Evolutionary conservation across 2,797 vertebrate genomes (phyloP).

Genomic region (Holocentrus rufus): DNA sequence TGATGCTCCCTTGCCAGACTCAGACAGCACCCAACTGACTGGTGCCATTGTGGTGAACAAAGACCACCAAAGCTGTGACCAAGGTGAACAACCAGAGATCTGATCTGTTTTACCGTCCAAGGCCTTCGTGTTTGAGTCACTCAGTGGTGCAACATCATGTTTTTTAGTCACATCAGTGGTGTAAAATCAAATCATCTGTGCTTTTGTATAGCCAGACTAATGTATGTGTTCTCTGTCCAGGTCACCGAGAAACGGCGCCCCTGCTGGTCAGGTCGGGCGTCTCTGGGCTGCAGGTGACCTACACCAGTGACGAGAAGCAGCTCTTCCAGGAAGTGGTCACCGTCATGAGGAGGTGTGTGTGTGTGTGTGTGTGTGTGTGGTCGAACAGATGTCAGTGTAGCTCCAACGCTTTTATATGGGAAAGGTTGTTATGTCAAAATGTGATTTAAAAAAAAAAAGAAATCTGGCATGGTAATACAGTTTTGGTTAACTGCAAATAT

Average conservation of each 20-base stretch:
- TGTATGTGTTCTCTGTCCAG: constrained; percentile 72
- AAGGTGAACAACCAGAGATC: too few species aligned
- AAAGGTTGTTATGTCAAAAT: too few species aligned
- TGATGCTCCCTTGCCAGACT: constrained; percentile 84
- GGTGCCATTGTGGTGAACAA: constrained; percentile 92
- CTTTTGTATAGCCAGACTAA: neutral
- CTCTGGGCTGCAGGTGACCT: constrained; percentile 91
- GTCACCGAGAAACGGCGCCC: constrained; percentile 84
- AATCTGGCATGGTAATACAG: too few species aligned
- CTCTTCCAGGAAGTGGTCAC: constrained; percentile 91
- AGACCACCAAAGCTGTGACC: constrained; percentile 77
- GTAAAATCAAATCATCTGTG: neutral
- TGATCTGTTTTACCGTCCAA: neutral
- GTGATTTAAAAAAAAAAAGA: too few species aligned
- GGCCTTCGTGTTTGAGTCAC: too few species aligned
- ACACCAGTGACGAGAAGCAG: constrained; percentile 89
- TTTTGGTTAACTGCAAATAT: too few species aligned
- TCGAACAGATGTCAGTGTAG: neutral
- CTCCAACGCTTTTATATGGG: too few species aligned
- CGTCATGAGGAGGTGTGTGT: constrained; percentile 88
- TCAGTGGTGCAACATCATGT: too few species aligned
- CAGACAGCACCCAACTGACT: constrained; percentile 82
- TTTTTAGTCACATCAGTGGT: too few species aligned
- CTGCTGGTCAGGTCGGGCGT: constrained; percentile 95
- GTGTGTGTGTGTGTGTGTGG: neutral